Base-by-base conservation (phyloP, 2,888 invertebrate genomes). In the Pelosia muscerda region DNA sequence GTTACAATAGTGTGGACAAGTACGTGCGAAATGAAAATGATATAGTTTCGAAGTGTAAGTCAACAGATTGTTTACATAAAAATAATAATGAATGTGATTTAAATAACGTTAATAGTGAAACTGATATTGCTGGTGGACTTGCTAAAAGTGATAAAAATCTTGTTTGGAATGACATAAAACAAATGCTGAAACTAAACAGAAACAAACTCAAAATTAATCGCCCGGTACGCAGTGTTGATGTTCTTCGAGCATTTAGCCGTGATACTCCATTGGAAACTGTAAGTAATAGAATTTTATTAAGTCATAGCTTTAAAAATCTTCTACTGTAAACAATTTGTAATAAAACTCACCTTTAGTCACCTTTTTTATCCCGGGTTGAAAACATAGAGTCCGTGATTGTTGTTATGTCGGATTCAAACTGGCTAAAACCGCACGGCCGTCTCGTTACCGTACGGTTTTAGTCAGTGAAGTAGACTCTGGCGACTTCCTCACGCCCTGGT, bases 181-280 rank as follows among this genome's bases (percentile, higher is more conserved):
- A 89, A 78, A 82, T 82, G 65, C 80, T 89, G 49, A 87, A 83
- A 54, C 71, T 81, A 15, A 84, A 82, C 49, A 86, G 82, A 66
- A 87, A 86, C 63, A 92, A 91, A 77, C 71, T 92, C 25, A 84
- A 84, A 58, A 91, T 90, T 66, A 88, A 86, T 2, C 81, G 77
- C 42, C 86, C 88, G 0, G 79, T 82, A n/a, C 83, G 87, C 0
- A 84, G 86, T 25, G 78, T 80, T 0, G 89, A 89, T 60, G 81
- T 91, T n/a, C 79, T 88, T 2, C 75, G 75, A 2, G 88, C 88
- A 4, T 90, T 90, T 76, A 87, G 89, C 68, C 86, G 86, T 85
- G 87, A 90, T 58, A 90, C 91, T 0, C 88, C 90, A 2, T 83
- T 90, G 11, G 91, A 91, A 85, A 88, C 81, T 72, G 91, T 90